phyloP scores from a whole-genome alignment of 2,888 invertebrate genomes.

The Odiellus spinosus region DNA sequence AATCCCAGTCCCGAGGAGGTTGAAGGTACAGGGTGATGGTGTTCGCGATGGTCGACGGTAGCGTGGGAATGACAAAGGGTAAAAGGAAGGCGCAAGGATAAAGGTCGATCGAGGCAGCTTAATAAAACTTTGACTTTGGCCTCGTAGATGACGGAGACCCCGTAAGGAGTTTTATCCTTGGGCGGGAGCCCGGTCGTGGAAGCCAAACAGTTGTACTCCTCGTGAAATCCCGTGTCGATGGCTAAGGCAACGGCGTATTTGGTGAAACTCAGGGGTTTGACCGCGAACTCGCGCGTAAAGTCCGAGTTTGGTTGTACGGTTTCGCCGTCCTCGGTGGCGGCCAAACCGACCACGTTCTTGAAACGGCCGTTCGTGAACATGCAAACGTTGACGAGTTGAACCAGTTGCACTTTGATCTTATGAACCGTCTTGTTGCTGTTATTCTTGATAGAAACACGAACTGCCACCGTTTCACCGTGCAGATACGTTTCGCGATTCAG shows the following conservation, averaged over 20 bases:
- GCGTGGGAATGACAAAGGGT: neutral
- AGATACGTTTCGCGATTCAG: constrained; percentile 61
- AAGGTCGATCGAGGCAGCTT: constrained; percentile 16
- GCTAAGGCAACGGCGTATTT: constrained; percentile 18
- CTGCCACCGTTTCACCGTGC: constrained; percentile 62
- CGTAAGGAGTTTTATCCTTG: constrained; percentile 17
- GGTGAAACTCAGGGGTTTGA: constrained; percentile 8
- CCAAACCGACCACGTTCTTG: constrained; percentile 61
- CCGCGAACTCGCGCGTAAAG: constrained; percentile 13
- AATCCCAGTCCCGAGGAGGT: no score
- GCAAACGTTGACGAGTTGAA: constrained; percentile 81
- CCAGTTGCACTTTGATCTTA: constrained; percentile 62
- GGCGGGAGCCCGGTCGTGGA: constrained; percentile 11
- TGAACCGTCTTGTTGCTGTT: constrained; percentile 68
- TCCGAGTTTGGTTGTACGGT: constrained; percentile 14
- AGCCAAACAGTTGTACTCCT: constrained; percentile 7
- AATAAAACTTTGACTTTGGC: constrained; percentile 16
- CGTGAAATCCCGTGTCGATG: constrained; percentile 13
- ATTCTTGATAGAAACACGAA: constrained; percentile 56
- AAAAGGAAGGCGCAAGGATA: constrained; percentile 14
- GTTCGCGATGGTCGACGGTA: no score
- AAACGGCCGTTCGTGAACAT: constrained; percentile 91
- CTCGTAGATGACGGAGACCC: constrained; percentile 17
- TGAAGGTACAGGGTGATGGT: no score
- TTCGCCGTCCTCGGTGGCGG: constrained; percentile 12